Evolutionary conservation across 1,140 invertebrate species (phyloP).

Genomic region (Megalopta genalis): DNA sequence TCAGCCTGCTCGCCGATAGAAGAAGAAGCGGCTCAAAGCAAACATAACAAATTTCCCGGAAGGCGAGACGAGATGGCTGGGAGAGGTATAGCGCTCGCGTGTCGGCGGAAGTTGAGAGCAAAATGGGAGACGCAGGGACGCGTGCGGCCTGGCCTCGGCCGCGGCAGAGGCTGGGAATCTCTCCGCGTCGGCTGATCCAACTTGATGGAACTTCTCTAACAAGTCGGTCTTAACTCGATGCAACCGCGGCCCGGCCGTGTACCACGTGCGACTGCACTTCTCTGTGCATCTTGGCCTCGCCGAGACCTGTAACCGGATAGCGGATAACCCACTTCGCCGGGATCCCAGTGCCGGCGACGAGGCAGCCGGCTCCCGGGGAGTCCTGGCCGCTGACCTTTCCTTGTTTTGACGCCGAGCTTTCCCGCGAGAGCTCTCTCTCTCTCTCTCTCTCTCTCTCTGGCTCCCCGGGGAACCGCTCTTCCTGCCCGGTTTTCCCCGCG

Average conservation of each 20-base stretch:
- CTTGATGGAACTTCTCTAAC: slow-evolving; percentile 68
- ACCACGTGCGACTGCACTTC: slow-evolving; percentile 51
- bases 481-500: no score
- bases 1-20: neutral
- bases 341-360: slow-evolving; percentile 20
- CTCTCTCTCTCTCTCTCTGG: no score
- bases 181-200: slow-evolving; percentile 56
- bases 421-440: no score
- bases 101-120: neutral
- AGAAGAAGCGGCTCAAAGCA: no score
- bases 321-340: slow-evolving; percentile 67
- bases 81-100: neutral
- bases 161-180: slow-evolving; percentile 31
- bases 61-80: no score
- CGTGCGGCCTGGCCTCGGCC: neutral
- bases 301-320: slow-evolving; percentile 64
- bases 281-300: neutral
- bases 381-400: slow-evolving; percentile 6
- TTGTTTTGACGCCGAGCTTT: slow-evolving; percentile 11
- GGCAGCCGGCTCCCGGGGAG: neutral
- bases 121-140: no score
- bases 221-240: slow-evolving; percentile 64
- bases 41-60: no score
- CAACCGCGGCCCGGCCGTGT: slow-evolving; percentile 59
- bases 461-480: no score